Base-by-base conservation (phyloP, 2,888 invertebrate genomes). In the Lasioglossum figueresi region DNA sequence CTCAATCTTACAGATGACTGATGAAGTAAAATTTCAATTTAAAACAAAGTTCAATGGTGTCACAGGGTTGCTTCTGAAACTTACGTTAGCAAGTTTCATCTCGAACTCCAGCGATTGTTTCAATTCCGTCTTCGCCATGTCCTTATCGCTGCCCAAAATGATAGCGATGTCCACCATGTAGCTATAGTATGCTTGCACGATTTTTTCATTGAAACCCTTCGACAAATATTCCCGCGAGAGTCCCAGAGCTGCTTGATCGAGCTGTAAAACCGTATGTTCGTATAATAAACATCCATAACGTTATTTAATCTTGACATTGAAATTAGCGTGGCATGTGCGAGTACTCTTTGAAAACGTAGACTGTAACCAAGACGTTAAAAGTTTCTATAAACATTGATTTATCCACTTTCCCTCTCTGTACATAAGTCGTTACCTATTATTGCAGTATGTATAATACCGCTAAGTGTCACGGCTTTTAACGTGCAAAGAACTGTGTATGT, bases 141-240 rank as follows among this genome's bases (percentile, higher is more conserved):
- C 94, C 86, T 96, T 96, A 31, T 92, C 76, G 0, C 98, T 99
- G 14, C 99, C 99, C 85, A 99, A 96, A 23, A 99, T 96, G 0
- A 97, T 96, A 0, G 99, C 98, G 88, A 99, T 97, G 92, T 98
- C 98, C 1, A 98, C 97, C 98, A 98, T 98, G 94, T 98, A 98
- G 40, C 96, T 96, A 92, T 97, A 98, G 94, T 98, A 98, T 0
- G 98, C 98, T 79, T 96, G 96, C n/a, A 99, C 98, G 83, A 98
- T 96, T 92, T 98, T 97, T 93, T 98, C 98, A 37, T 97, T 96
- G 79, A 98, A 95, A 0, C 98, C 98, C 91, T 98, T 98, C 84
- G 97, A 96, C 79, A 99, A 95, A 94, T 98, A 99, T 95, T 98
- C 98, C 6, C 98, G 96, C 91, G 98, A 97, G 78, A 99, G 95